A percentile compares a stretch with the other conserved stretches of the same genome.
Evolutionary conservation across 1,140 invertebrate genomes (phyloP).

Genomic region (Stegodyphus mimosarum): DNA sequence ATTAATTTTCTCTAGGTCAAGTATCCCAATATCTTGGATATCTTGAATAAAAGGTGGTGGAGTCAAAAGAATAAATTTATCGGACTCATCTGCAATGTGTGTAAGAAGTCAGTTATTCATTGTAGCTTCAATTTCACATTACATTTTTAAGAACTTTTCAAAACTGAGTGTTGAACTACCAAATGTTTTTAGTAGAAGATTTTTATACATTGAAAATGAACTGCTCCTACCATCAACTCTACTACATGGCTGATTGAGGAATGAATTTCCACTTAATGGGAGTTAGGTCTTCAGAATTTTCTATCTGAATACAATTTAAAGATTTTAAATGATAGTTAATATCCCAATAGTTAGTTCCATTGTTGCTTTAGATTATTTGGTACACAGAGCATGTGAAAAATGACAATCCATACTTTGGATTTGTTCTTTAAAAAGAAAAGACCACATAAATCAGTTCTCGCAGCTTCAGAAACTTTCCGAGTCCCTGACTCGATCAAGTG

Average conservation of each 20-base stretch:
- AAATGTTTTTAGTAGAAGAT: background rate
- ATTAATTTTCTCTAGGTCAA: background rate
- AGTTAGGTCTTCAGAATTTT: conserved; percentile 63
- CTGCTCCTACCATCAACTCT: conserved; percentile 13
- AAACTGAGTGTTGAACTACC: background rate
- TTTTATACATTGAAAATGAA: background rate
- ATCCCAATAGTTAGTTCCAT: conserved; percentile 1
- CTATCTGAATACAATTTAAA: conserved; percentile 59
- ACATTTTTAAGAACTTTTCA: background rate
- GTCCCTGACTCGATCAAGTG: background rate
- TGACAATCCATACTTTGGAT: background rate
- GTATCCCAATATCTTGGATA: conserved; percentile 7
- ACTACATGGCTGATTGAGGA: background rate
- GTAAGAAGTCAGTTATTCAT: conserved; percentile 54
- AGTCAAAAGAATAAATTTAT: conserved; percentile 30
- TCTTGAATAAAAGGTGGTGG: conserved; percentile 17
- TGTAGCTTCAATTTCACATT: conserved; percentile 32
- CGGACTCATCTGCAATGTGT: conserved; percentile 34
- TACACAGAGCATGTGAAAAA: background rate
- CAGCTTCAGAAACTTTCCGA: background rate
- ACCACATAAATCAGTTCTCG: background rate
- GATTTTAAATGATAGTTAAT: conserved; percentile 28
- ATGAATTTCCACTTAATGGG: conserved; percentile 50
- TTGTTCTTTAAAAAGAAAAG: background rate
- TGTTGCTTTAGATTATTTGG: background rate